phyloP scores from a whole-genome alignment of 2,797 vertebrate genomes.

The Platalea minor region DNA sequence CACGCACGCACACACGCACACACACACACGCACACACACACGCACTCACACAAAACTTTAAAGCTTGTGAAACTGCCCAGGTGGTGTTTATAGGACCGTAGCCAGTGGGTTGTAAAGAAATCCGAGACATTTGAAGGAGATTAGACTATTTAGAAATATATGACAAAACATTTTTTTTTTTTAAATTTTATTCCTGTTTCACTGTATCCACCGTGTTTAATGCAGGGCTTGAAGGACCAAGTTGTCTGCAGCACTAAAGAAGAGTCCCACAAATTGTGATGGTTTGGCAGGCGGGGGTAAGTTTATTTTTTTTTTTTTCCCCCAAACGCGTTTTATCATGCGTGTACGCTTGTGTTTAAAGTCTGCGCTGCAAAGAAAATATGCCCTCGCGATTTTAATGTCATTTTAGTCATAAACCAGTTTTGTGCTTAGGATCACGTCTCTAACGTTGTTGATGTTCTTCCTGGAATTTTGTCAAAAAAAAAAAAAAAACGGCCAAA shows the following conservation, averaged over 20 bases:
- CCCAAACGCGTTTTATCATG: constrained; percentile 46
- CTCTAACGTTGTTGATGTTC: constrained; percentile 15
- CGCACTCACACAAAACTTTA: constrained; percentile 73
- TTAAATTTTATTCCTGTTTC: background rate
- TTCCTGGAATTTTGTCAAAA: constrained; percentile 43
- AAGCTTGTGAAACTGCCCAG: constrained; percentile 75
- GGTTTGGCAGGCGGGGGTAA: constrained; percentile 74
- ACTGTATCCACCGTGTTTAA: constrained; percentile 38
- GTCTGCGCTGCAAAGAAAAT: background rate
- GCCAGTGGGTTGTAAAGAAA: constrained; percentile 67
- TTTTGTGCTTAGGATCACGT: background rate
- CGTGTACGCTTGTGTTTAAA: constrained; percentile 22
- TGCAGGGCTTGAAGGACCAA: constrained; percentile 63
- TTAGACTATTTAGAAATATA: constrained; percentile 41
- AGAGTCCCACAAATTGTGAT: constrained; percentile 68
- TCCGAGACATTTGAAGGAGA: constrained; percentile 62
- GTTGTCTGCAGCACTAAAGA: constrained; percentile 60
- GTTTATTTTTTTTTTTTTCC: background rate
- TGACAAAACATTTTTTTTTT: background rate
- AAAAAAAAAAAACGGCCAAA: background rate
- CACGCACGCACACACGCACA: background rate
- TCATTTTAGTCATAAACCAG: constrained; percentile 35
- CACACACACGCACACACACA: background rate
- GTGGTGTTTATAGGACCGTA: constrained; percentile 73
- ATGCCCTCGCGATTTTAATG: constrained; percentile 28